Conservation (phyloP, 2,113 vertebrate genomes). For the Dolichotis patagonum region DNA sequence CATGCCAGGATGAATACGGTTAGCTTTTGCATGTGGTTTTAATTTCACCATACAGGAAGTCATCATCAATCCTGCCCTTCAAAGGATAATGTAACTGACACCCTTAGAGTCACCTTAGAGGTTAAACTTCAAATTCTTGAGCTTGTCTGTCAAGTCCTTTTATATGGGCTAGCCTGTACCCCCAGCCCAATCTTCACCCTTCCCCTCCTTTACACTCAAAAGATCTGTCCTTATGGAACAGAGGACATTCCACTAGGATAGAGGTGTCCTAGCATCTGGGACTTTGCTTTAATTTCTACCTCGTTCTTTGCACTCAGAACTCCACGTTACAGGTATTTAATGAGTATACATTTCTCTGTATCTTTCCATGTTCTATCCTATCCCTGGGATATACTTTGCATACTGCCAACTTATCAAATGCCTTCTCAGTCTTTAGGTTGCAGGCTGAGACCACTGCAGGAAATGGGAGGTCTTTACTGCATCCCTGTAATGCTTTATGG, state of each 20-base stretch:
- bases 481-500: not conserved
- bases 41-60: slow-evolving; percentile 45
- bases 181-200: not conserved
- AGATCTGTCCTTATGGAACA: too few relatives aligned
- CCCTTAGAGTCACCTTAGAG: not conserved
- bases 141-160: not conserved
- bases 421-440: not conserved
- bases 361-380: not conserved
- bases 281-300: not conserved
- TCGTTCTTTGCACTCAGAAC: not conserved
- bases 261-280: not conserved
- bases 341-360: not conserved
- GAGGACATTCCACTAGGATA: not conserved
- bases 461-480: not conserved
- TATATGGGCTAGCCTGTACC: not conserved
- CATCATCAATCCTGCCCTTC: not conserved
- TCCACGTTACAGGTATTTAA: not conserved
- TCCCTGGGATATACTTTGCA: not conserved
- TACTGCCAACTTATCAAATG: not conserved
- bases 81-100: not conserved
- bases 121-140: slow-evolving; percentile 35
- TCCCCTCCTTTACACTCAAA: not conserved
- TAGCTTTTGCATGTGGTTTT: slow-evolving; percentile 37
- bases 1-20: not conserved
- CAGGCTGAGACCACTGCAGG: not conserved